Conservation (phyloP, 2,888 invertebrate genomes). For the Congeria kusceri region DNA sequence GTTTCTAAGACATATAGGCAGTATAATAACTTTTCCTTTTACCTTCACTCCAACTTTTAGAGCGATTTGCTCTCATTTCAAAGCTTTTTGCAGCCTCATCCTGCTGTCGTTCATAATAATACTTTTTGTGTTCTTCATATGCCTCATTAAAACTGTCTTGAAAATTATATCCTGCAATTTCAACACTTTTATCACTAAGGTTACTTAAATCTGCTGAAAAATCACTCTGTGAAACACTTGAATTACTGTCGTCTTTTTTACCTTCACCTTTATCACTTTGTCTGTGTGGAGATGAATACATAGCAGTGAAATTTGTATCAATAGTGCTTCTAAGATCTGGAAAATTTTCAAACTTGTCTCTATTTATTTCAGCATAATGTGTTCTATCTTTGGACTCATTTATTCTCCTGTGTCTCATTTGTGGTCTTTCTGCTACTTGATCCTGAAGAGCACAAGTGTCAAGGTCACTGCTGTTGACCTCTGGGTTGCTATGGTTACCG, state of each 20-base stretch:
- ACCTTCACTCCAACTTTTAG: conserved; percentile 79
- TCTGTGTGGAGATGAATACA: conserved; percentile 18
- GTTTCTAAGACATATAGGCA: no score
- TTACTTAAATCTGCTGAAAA: conserved; percentile 4
- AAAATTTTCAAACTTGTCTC: conserved; percentile 59
- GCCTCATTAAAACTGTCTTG: conserved; percentile 71
- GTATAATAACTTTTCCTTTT: no score
- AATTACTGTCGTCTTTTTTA: neutral
- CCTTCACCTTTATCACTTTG: neutral
- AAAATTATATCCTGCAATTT: conserved; percentile 71
- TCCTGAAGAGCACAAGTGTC: conserved; percentile 17
- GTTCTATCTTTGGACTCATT: conserved; percentile 18
- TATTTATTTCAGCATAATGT: neutral
- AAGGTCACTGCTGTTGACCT: conserved; percentile 53
- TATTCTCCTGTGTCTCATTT: conserved; percentile 36
- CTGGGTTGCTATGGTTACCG: conserved; percentile 62
- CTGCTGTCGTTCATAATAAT: conserved; percentile 59
- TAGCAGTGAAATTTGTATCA: conserved; percentile 77
- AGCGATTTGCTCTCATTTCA: conserved; percentile 43
- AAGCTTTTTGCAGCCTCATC: conserved; percentile 33
- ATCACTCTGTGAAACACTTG: conserved; percentile 2
- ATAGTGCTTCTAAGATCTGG: conserved; percentile 81
- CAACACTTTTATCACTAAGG: neutral
- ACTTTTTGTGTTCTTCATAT: conserved; percentile 75
- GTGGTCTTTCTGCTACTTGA: conserved; percentile 22